Evolutionary conservation across 2,888 invertebrate genomes (phyloP).

Genomic region (Barypeithes pellucidus): DNA sequence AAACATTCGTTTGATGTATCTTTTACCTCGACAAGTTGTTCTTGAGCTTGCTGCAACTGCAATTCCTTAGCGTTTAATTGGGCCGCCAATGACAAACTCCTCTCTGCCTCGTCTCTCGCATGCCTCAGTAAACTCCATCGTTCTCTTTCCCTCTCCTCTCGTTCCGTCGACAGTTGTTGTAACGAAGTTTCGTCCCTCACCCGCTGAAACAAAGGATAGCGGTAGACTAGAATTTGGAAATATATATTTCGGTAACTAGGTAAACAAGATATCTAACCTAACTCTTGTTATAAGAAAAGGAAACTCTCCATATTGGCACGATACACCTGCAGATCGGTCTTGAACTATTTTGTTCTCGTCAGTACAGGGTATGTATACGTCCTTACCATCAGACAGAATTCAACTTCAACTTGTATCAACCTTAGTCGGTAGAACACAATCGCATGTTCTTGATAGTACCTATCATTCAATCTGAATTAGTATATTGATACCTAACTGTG

Average conservation of each 20-base stretch:
- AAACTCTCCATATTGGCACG: no score
- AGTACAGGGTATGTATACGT: no score
- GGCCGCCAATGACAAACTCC: slow-evolving; percentile 88
- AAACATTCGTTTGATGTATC: neutral
- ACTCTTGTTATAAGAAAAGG: no score
- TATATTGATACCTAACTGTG: no score
- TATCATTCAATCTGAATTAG: no score
- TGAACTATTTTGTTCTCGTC: no score
- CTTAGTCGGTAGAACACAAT: no score
- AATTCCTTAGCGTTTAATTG: slow-evolving; percentile 91
- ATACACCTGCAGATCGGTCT: no score
- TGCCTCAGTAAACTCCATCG: slow-evolving; percentile 90
- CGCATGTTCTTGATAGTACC: no score
- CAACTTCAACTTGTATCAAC: no score
- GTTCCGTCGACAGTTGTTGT: slow-evolving; percentile 75
- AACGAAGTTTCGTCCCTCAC: slow-evolving; percentile 86
- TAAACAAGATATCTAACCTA: no score
- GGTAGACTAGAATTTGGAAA: slow-evolving; percentile 57
- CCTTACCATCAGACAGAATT: no score
- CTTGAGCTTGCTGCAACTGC: slow-evolving; percentile 88
- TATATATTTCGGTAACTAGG: neutral
- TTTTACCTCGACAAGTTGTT: slow-evolving; percentile 85
- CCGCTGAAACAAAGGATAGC: slow-evolving; percentile 73
- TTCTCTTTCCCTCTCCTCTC: slow-evolving; percentile 88
- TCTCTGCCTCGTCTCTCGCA: slow-evolving; percentile 92